phyloP scores from a whole-genome alignment of 92 coral and sea anemone genomes.

The Phenganax marumi region DNA sequence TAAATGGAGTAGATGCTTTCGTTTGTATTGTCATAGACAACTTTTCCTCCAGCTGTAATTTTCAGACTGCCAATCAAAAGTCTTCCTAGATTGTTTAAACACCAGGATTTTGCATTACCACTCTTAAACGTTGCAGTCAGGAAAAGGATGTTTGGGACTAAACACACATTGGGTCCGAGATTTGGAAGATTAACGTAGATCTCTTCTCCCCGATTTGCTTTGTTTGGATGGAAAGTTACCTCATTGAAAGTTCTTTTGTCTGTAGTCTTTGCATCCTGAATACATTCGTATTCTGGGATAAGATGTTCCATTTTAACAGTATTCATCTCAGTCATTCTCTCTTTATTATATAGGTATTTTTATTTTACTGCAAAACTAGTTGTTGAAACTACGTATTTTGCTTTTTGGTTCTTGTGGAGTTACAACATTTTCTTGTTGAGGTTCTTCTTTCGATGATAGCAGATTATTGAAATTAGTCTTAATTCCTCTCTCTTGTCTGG shows the following conservation, averaged over 20 bases:
- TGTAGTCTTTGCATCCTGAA: not conserved
- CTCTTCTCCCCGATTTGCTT: conserved; percentile 24
- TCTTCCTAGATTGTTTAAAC: not conserved
- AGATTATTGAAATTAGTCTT: no score
- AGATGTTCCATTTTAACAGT: not conserved
- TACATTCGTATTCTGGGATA: not conserved
- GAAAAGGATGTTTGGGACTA: conserved; percentile 10
- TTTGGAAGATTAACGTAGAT: conserved; percentile 7
- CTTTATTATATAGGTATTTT: not conserved
- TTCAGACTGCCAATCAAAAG: not conserved
- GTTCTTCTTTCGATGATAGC: no score
- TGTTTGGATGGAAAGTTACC: conserved; percentile 29
- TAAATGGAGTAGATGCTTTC: conserved; percentile 4
- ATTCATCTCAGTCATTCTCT: not conserved
- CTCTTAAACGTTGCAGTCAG: conserved; percentile 8
- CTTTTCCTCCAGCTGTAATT: not conserved
- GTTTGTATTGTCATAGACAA: conserved; percentile 10
- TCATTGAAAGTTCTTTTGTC: not conserved
- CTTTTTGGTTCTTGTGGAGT: no score
- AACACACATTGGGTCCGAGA: not conserved
- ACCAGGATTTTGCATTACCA: conserved; percentile 7
- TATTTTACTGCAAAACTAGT: no score
- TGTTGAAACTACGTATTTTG: no score
- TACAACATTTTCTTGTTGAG: no score
- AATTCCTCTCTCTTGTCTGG: no score